Evolutionary conservation across 2,797 vertebrate species (phyloP), one percentile per base, ranked within the genome.

Genomic region (Peromyscus eremicus): DNA sequence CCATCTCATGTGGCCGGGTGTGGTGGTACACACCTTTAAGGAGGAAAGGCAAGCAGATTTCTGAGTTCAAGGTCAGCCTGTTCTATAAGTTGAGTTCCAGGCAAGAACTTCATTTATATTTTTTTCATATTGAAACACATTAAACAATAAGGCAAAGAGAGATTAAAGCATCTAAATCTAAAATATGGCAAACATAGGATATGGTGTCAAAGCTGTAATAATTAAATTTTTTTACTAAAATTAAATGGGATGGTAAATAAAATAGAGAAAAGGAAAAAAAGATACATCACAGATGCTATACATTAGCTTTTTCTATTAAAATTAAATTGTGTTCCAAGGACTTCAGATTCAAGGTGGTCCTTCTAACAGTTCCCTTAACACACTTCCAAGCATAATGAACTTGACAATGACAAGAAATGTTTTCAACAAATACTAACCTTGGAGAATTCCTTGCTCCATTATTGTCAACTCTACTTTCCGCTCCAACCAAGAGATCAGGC

Each of bases 401-500:
- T 73, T 79, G 43, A 64, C 55, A 46, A 49, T 32, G 9, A 89
- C 43, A 79, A 79, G 40, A 79, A 79, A 79, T 29, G 57, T 62
- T 49, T 49, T 79, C 43, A 79, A 19, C 75, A 66, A 29, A 79
- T 29, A 81, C 93, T 86, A 17, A 95, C 96, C 96, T 76, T 93
- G 93, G 17, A 95, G 86, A 82, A 95, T 75, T 16, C 91, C 60
- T 84, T n/a, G 79, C 9, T 92, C 91, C 21, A 70, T 43, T 84
- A 62, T 27, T 4, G 66, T 91, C 49, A 95, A 62, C 34, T 95
- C 76, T 19, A 89, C 91, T 87, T 95, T 79, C 60, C 86, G 81
- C 62, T 96, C 87, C 66, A 93, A 82, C 93, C 94, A 95, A 91
- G 93, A 81, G 0, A 96, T 95, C 57, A 96, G 40, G 40, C 82